Base-by-base conservation (phyloP, 2,797 vertebrate species). In the Cirrhinus molitorella region DNA sequence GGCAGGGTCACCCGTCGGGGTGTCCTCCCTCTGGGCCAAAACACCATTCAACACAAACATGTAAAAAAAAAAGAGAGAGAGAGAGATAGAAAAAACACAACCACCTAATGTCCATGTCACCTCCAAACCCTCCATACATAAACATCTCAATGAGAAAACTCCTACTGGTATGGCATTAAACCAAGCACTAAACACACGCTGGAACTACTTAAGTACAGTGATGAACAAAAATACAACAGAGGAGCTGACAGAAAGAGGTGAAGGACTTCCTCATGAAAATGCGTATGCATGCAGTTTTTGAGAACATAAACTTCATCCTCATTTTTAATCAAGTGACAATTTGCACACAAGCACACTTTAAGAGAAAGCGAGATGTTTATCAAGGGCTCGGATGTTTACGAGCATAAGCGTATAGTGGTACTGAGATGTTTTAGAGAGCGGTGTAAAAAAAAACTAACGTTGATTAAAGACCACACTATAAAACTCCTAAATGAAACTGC, bases 1-100 rank as follows among this genome's bases (percentile, higher is more conserved):
- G 74, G 66, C 80, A 78, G 57, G 84, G 84, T 82, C 80, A 73
- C 13, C 4, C 17, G 16, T 76, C 67, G 67, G 17, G 84, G 66
- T 55, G 45, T 78, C 45, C 80, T 71, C 51, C 84, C 73, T 71
- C 55, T 72, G 31, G 55, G 73, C 55, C 66, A 78, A 31, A 81
- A 78, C 55, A 82, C 78, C 51, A 77, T 55, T 12, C 61, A 77
- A 31, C 49, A 82, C 53, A 71, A 65, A n/a, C 57, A 79, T 31
- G 7, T 9, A 3, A 6, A 1, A 31, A 68, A 37, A 19, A 57
- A 61, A 14, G 34, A 57, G 4, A 45, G 0, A 10, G 21, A 40
- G 14, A 16, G 1, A 53, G 12, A 21, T 12, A 79, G 17, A 34
- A 5, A n/a, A 16, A 61, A 45, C 5, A 43, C 11, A 25, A 19